phyloP scores from a whole-genome alignment of 2,113 vertebrate species.

The Corvus hawaiiensis region DNA sequence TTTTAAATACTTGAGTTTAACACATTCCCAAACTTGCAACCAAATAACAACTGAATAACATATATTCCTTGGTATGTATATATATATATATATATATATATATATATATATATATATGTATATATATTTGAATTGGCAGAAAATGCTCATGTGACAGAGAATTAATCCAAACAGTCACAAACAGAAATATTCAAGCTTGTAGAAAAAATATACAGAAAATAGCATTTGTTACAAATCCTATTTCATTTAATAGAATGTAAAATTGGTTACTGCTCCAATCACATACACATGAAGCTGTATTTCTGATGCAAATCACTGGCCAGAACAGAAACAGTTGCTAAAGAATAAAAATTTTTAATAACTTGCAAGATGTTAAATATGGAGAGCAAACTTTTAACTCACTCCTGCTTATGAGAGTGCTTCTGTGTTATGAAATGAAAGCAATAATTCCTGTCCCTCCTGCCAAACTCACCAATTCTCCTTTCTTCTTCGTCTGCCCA shows the following conservation, averaged over 20 bases:
- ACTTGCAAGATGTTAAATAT: background rate
- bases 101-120: background rate
- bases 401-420: background rate
- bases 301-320: background rate
- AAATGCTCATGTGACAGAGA: background rate
- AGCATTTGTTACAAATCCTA: background rate
- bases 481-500: slow-evolving; percentile 91
- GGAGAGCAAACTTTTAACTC: background rate
- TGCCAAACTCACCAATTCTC: slow-evolving; percentile 80
- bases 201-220: background rate
- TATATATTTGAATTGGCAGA: background rate
- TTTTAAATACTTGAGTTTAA: background rate
- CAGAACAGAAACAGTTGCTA: background rate
- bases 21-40: background rate
- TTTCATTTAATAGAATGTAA: background rate
- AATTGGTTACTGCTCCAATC: background rate
- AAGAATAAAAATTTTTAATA: background rate
- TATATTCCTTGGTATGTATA: background rate
- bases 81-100: too few relatives aligned
- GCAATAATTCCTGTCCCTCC: background rate
- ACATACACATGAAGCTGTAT: background rate
- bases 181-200: background rate
- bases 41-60: background rate
- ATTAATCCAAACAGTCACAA: background rate
- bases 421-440: background rate